A percentile compares a stretch with the other conserved stretches of the same genome.
phyloP scores from a whole-genome alignment of 1,140 invertebrate genomes.

The Papilio helenus region DNA sequence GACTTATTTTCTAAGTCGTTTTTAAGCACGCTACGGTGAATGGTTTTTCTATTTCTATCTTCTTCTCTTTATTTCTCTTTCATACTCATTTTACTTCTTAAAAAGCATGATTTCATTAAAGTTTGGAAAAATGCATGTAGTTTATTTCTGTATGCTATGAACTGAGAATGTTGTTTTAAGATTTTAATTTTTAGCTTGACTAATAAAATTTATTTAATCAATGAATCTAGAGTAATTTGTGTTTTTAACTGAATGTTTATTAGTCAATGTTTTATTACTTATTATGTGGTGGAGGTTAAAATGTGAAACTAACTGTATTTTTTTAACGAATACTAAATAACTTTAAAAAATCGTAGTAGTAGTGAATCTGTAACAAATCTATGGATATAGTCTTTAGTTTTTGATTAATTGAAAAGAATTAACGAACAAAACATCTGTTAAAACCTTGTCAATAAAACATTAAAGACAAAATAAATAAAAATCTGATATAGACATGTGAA shows the following conservation, averaged over 20 bases:
- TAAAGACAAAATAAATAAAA: too few species aligned
- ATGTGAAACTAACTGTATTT: not conserved
- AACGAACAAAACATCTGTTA: too few species aligned
- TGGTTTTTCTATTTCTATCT: slow-evolving; percentile 42
- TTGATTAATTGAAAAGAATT: too few species aligned
- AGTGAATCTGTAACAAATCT: not conserved
- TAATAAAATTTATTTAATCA: slow-evolving; percentile 6
- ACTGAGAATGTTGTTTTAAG: slow-evolving; percentile 24
- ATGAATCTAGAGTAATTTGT: not conserved
- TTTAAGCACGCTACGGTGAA: slow-evolving; percentile 43
- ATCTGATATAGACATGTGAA: too few species aligned
- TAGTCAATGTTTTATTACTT: slow-evolving; percentile 15
- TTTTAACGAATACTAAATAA: not conserved
- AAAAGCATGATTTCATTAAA: slow-evolving; percentile 41
- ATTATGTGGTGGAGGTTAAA: slow-evolving; percentile 1
- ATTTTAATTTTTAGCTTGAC: not conserved
- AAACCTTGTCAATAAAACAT: too few species aligned
- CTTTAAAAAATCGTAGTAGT: not conserved
- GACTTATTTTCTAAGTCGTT: slow-evolving; percentile 42
- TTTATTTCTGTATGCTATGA: not conserved
- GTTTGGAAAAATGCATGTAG: slow-evolving; percentile 22
- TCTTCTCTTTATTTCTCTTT: slow-evolving; percentile 24
- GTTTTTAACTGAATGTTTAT: slow-evolving; percentile 10
- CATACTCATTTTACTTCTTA: slow-evolving; percentile 44
- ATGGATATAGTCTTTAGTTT: too few species aligned